phyloP scores from a whole-genome alignment of 2,113 vertebrate species.

The Grammomys surdaster region DNA sequence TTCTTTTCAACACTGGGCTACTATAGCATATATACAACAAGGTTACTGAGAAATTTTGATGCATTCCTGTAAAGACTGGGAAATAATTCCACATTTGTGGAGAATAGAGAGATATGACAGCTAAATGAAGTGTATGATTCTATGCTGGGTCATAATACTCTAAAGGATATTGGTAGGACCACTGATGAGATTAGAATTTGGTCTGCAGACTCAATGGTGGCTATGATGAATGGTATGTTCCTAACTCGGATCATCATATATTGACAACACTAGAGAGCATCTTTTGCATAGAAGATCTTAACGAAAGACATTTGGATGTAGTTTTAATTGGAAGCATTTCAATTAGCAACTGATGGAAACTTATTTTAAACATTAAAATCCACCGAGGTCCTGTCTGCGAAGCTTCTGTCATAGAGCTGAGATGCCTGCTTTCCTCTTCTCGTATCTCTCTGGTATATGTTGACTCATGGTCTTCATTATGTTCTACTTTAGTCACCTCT shows the following conservation, averaged over 20 bases:
- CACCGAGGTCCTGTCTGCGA: neutral
- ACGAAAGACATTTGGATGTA: neutral
- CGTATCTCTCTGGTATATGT: neutral
- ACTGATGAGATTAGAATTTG: neutral
- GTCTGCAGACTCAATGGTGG: neutral
- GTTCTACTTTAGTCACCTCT: neutral
- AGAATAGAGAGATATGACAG: neutral
- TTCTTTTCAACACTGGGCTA: neutral
- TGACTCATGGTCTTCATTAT: neutral
- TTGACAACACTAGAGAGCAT: neutral
- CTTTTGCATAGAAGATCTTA: conserved; percentile 1
- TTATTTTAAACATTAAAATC: neutral
- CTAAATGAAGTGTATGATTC: neutral
- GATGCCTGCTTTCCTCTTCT: neutral
- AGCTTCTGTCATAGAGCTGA: neutral
- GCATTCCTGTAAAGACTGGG: neutral
- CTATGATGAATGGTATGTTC: neutral
- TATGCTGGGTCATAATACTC: neutral
- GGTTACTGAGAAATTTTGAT: neutral
- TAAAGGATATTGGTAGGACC: neutral
- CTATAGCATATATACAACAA: neutral
- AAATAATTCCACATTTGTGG: neutral
- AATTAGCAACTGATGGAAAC: neutral
- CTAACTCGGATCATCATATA: neutral
- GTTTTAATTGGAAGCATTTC: neutral